phyloP scores from a whole-genome alignment of 2,113 vertebrate species.

The Ploceus nigricollis region DNA sequence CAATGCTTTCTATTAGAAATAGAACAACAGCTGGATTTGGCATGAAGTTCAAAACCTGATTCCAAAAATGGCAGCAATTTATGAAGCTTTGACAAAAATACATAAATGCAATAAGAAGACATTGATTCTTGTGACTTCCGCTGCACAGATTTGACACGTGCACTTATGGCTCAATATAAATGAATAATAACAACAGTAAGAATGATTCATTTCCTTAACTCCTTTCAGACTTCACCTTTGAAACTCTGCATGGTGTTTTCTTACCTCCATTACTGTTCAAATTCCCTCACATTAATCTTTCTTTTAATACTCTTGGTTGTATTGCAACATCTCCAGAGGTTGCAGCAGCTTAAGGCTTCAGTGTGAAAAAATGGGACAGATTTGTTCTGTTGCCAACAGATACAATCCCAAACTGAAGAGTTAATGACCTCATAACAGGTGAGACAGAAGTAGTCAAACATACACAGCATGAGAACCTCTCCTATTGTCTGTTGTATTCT shows the following conservation, averaged over 20 bases:
- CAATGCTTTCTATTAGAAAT: not conserved
- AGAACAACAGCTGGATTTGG: slow-evolving; percentile 48
- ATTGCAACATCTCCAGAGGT: not conserved
- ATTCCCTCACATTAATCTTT: slow-evolving; percentile 4
- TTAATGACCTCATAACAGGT: slow-evolving; percentile 6
- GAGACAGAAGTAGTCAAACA: not conserved
- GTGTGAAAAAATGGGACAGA: not conserved
- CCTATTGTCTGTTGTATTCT: not conserved
- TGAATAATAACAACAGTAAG: slow-evolving; percentile 40
- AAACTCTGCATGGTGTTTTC: not conserved
- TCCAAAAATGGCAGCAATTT: slow-evolving; percentile 46
- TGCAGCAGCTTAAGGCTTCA: not conserved
- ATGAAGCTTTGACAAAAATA: slow-evolving; percentile 43
- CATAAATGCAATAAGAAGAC: slow-evolving; percentile 50
- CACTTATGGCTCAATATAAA: slow-evolving; percentile 43
- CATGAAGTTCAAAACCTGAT: slow-evolving; percentile 26
- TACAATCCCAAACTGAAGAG: not conserved
- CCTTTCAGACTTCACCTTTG: not conserved
- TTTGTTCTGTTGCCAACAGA: not conserved
- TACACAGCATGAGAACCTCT: not conserved
- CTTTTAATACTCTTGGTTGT: not conserved
- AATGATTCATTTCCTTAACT: slow-evolving; percentile 7
- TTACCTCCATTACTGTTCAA: not conserved
- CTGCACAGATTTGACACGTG: not conserved
- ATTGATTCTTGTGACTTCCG: slow-evolving; percentile 24